Conservation (phyloP, 2,888 invertebrate genomes). For the Punctoribates punctum region DNA sequence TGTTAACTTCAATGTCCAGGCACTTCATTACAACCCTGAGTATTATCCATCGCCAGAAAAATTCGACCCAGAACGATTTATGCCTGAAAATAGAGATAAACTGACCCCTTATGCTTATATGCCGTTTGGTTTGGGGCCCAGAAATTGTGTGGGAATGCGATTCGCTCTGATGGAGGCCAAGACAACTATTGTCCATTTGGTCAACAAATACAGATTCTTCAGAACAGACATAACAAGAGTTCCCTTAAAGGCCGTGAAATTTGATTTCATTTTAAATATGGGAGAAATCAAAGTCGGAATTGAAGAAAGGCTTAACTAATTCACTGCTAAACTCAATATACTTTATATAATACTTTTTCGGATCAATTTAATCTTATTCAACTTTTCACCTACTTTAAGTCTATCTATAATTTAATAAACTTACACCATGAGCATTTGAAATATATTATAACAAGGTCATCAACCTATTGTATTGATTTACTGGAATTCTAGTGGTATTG, state of each 20-base stretch:
- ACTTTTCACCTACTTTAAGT: too few relatives aligned
- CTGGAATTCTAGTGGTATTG: too few relatives aligned
- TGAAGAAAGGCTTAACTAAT: too few relatives aligned
- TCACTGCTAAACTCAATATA: too few relatives aligned
- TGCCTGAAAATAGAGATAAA: slow-evolving; percentile 46
- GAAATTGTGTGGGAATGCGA: slow-evolving; percentile 48
- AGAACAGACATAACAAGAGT: neutral
- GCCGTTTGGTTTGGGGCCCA: slow-evolving; percentile 46
- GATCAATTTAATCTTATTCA: too few relatives aligned
- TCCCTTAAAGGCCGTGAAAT: neutral
- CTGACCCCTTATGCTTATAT: slow-evolving; percentile 44
- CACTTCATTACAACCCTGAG: slow-evolving; percentile 44
- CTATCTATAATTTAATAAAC: too few relatives aligned
- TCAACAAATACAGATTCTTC: slow-evolving; percentile 43
- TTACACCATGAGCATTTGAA: too few relatives aligned
- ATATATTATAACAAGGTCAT: too few relatives aligned
- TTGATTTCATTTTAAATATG: neutral
- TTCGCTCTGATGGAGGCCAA: slow-evolving; percentile 47
- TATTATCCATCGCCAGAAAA: slow-evolving; percentile 44
- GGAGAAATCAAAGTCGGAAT: slow-evolving; percentile 51
- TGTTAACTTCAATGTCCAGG: slow-evolving; percentile 41
- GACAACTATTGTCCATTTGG: slow-evolving; percentile 41
- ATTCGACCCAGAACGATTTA: slow-evolving; percentile 46
- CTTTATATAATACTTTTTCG: too few relatives aligned
- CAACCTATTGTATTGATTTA: too few relatives aligned